phyloP scores from a whole-genome alignment of 2,888 invertebrate genomes.

The Miltochrista miniata region DNA sequence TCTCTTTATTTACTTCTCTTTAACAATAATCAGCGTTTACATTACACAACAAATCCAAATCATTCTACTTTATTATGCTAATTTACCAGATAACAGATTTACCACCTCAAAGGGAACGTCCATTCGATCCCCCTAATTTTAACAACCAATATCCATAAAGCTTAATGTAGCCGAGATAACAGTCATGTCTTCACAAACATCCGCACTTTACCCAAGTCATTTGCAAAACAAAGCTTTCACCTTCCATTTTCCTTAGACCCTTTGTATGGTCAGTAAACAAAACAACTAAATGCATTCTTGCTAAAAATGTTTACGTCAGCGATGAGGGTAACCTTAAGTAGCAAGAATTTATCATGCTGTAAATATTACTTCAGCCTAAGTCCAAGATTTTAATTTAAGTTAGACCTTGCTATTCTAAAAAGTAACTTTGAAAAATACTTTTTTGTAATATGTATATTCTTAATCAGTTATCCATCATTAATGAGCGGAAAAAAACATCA shows the following conservation, averaged over 20 bases:
- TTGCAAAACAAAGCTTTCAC: conserved; percentile 39
- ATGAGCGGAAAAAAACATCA: too few relatives aligned
- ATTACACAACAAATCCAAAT: not conserved
- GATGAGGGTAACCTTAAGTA: too few relatives aligned
- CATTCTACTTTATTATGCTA: not conserved
- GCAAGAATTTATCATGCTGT: too few relatives aligned
- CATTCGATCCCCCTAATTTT: conserved; percentile 27
- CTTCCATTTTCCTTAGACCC: conserved; percentile 24
- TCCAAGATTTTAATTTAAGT: too few relatives aligned
- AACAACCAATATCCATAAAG: conserved; percentile 40
- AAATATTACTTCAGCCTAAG: too few relatives aligned
- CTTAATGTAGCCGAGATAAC: conserved; percentile 35
- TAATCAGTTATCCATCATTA: too few relatives aligned
- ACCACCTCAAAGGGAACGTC: conserved; percentile 15
- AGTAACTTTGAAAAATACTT: too few relatives aligned
- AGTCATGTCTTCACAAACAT: conserved; percentile 43
- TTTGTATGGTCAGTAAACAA: conserved; percentile 3
- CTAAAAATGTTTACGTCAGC: too few relatives aligned
- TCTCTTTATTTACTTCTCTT: not conserved
- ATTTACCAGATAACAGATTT: conserved; percentile 10
- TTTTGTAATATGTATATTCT: too few relatives aligned
- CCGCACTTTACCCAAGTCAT: conserved; percentile 43
- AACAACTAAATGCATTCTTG: not conserved
- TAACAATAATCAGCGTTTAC: too few relatives aligned
- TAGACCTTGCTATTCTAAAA: too few relatives aligned